Evolutionary conservation across 2,888 invertebrate species (phyloP).

Genomic region (Suillia variegata): DNA sequence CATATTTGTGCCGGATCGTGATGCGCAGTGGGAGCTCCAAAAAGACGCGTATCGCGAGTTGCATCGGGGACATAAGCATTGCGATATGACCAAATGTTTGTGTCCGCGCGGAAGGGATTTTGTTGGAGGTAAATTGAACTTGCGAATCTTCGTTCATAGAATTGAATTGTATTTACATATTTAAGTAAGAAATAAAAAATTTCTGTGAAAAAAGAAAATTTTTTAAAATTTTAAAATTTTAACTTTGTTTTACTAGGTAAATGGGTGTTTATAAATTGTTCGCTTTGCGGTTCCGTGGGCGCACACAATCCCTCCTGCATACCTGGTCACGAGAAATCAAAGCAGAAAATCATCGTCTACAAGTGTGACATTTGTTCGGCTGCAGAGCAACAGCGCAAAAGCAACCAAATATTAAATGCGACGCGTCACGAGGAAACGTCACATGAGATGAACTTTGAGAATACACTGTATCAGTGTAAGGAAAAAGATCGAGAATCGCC

Average conservation of each 20-base stretch:
- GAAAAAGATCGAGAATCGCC: neutral
- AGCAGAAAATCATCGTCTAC: slow-evolving; percentile 22
- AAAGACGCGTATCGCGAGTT: slow-evolving; percentile 76
- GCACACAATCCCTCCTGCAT: slow-evolving; percentile 40
- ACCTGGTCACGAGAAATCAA: slow-evolving; percentile 7
- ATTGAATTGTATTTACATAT: no score
- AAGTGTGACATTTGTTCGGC: slow-evolving; percentile 40
- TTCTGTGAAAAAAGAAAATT: neutral
- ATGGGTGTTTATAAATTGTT: slow-evolving; percentile 42
- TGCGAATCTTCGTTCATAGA: neutral
- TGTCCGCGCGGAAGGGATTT: slow-evolving; percentile 69
- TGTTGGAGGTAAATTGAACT: slow-evolving; percentile 20
- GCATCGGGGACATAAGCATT: slow-evolving; percentile 66
- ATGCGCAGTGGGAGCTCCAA: slow-evolving; percentile 80
- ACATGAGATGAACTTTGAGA: slow-evolving; percentile 7
- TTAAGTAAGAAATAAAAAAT: neutral
- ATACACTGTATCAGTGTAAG: slow-evolving; percentile 26
- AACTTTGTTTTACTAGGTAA: slow-evolving; percentile 11
- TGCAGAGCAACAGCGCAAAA: no score
- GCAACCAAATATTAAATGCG: no score
- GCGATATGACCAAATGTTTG: slow-evolving; percentile 67
- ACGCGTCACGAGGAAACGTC: no score
- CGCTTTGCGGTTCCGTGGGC: slow-evolving; percentile 43
- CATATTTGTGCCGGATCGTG: slow-evolving; percentile 64
- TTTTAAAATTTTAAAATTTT: neutral